phyloP scores from a whole-genome alignment of 2,113 vertebrate species.

The Oostethus manadensis region DNA sequence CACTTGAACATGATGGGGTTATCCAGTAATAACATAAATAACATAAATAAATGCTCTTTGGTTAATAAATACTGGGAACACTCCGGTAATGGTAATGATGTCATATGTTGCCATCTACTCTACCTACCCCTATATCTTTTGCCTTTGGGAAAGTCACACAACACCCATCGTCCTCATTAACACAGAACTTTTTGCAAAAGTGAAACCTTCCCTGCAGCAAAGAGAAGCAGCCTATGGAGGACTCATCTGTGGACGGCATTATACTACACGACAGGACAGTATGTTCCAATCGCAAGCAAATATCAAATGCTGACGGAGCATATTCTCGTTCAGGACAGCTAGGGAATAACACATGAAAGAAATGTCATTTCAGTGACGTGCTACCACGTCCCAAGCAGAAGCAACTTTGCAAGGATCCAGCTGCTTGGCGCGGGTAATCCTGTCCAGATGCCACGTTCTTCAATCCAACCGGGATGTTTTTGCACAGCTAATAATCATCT shows the following conservation, averaged over 20 bases:
- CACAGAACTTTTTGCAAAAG: slow-evolving; percentile 25
- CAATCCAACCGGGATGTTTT: slow-evolving; percentile 16
- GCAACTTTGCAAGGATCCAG: neutral
- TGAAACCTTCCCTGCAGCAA: slow-evolving; percentile 17
- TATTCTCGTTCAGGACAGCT: too few species aligned
- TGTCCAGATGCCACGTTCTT: slow-evolving; percentile 4
- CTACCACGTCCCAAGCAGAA: neutral
- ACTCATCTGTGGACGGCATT: slow-evolving; percentile 17
- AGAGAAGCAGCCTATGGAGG: slow-evolving; percentile 14
- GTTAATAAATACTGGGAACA: too few species aligned
- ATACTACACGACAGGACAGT: too few species aligned
- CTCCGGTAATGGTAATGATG: too few species aligned
- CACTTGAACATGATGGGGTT: too few species aligned
- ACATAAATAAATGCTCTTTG: too few species aligned
- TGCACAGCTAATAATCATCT: slow-evolving; percentile 32
- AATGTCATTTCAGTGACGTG: too few species aligned
- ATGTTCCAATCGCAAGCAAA: too few species aligned
- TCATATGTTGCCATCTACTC: too few species aligned
- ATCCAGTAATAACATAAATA: too few species aligned
- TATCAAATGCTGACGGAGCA: too few species aligned
- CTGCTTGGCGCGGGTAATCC: neutral
- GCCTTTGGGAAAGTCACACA: slow-evolving; percentile 5
- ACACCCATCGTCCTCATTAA: slow-evolving; percentile 33
- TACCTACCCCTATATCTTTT: neutral
- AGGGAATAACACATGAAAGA: too few species aligned